Conservation (phyloP, 92 coral and sea anemone species). For the Hydrozoanthus gracilis region DNA sequence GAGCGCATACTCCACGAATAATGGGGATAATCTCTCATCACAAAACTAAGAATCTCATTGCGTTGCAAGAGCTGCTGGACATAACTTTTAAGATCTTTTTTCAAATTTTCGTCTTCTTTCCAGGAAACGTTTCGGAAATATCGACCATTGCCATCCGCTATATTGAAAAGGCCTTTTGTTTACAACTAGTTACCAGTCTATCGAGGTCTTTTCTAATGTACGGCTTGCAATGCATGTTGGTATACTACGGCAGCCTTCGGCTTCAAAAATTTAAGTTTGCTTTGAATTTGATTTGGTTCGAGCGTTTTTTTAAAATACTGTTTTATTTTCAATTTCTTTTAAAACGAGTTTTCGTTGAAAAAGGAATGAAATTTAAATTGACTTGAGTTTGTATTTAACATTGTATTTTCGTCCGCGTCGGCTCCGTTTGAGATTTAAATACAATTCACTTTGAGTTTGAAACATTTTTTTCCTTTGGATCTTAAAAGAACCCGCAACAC, state of each 20-base stretch:
- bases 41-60: slow-evolving; percentile 26
- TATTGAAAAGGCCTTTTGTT: neutral
- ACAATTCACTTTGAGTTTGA: too few relatives aligned
- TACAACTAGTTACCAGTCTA: slow-evolving; percentile 2
- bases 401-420: too few relatives aligned
- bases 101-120: slow-evolving; percentile 29
- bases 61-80: slow-evolving; percentile 21
- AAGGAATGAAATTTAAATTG: too few relatives aligned
- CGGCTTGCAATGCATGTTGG: slow-evolving; percentile 12
- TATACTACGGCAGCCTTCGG: slow-evolving; percentile 18
- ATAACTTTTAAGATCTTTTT: slow-evolving; percentile 17
- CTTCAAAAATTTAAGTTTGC: neutral
- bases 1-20: slow-evolving; percentile 55
- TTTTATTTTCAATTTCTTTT: too few relatives aligned
- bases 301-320: too few relatives aligned
- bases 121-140: slow-evolving; percentile 36
- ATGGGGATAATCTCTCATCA: slow-evolving; percentile 35
- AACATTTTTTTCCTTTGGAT: too few relatives aligned
- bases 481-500: too few relatives aligned
- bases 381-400: too few relatives aligned
- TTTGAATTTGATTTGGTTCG: neutral
- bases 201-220: neutral
- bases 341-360: too few relatives aligned
- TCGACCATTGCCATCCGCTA: neutral
- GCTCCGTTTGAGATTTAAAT: too few relatives aligned